A percentile compares a stretch with the other conserved stretches of the same genome.
Conservation (phyloP, 37 sponge, comb jelly and placozoan species). For the Crambe crambe region DNA sequence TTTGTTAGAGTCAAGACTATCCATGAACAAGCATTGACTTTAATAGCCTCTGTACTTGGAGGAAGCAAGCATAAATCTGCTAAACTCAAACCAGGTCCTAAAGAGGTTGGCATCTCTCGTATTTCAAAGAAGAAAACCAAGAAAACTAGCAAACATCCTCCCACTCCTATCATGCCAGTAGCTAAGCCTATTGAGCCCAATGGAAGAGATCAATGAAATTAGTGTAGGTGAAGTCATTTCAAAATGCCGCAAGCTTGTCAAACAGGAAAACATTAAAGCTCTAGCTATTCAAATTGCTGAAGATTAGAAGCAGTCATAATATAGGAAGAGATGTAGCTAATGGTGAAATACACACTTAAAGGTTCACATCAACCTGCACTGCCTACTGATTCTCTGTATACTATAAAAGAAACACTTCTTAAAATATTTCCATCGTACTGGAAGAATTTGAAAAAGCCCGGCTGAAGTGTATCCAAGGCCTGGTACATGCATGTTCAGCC, state of each 20-base stretch:
- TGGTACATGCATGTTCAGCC: background rate
- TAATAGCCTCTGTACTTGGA: too few species aligned
- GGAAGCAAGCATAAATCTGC: background rate
- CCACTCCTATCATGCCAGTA: background rate
- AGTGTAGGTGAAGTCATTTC: background rate
- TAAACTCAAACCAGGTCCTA: background rate
- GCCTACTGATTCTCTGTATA: background rate
- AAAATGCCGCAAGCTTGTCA: background rate
- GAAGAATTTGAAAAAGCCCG: background rate
- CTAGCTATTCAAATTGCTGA: background rate
- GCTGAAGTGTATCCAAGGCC: background rate
- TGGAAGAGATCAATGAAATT: background rate
- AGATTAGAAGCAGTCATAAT: background rate
- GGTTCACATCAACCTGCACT: background rate
- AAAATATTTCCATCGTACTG: background rate
- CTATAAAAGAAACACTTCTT: background rate
- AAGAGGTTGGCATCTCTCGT: background rate
- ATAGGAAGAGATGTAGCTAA: background rate
- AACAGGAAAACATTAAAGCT: background rate
- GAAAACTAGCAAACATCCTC: background rate
- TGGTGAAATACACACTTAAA: background rate
- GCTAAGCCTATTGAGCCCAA: background rate
- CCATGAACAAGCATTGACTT: too few species aligned
- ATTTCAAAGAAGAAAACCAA: background rate
- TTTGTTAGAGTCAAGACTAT: background rate